These are phyloP conservation scores for Antedon mediterranea DNA, from an alignment of 53 echinoderm and acorn worm genomes.

Conservation along the genomic window DNA sequence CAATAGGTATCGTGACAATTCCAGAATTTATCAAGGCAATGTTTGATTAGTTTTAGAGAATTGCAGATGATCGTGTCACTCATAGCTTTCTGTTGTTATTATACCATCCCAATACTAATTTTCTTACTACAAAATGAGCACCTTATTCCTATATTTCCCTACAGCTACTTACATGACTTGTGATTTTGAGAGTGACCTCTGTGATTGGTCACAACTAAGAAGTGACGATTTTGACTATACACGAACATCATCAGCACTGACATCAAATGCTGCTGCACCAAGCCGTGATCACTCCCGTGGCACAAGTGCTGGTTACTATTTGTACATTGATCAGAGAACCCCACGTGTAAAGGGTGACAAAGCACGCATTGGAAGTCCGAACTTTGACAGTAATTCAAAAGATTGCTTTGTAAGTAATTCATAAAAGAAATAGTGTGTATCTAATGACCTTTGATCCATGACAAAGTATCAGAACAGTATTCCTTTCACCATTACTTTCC, in stretches of 20 bases:
- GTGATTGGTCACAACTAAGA: constrained; percentile 50
- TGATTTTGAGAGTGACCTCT: constrained; percentile 54
- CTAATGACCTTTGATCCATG: no score
- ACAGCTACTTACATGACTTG: constrained; percentile 9
- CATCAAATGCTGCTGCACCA: constrained; percentile 27
- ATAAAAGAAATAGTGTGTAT: no score
- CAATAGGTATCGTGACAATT: no score
- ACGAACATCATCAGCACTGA: constrained; percentile 12
- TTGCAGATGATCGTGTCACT: no score
- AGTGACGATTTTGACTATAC: constrained; percentile 51
- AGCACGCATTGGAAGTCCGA: constrained; percentile 35
- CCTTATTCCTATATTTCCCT: neutral
- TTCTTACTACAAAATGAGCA: no score
- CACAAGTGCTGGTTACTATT: constrained; percentile 45
- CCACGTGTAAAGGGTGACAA: constrained; percentile 20
- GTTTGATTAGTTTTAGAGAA: no score
- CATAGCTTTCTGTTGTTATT: no score
- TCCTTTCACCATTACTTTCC: no score
- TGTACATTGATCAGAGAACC: constrained; percentile 45
- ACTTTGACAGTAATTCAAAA: neutral
- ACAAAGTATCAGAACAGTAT: no score
- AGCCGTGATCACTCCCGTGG: constrained; percentile 48
- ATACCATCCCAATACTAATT: no score
- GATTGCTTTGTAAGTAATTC: constrained; percentile 4
- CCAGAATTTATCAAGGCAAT: no score